Base-by-base conservation (phyloP, 2,888 invertebrate genomes). In the Drosophila yooni region DNA sequence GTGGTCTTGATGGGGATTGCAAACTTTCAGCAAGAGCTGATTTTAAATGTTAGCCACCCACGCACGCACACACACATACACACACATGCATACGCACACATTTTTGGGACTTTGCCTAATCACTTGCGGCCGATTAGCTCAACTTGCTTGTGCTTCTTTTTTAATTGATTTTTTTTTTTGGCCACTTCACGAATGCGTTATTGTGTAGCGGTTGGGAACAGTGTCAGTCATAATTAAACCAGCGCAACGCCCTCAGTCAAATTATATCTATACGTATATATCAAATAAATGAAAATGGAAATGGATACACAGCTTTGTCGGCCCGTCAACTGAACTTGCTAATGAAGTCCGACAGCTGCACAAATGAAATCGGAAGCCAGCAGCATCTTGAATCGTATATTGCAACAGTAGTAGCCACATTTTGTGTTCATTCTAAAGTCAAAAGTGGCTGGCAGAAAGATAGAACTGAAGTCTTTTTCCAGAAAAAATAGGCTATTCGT, bases 31-130 rank as follows among this genome's bases (percentile, higher is more conserved):
- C 31, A 50, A 50, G 29, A 69, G 81, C 83, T 81, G 77, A 73
- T 85, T 88, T 85, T 85, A 88, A 85, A 85, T 85, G 84, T 85
- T 75, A 29, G 62, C 66, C 58, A 74, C 61, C 74, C 80, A 74
- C 15, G 7, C 21, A 33, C 33, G 8, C 31, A 31, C 31, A 25
- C 40, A n/a, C 58, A 76, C 60, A 75, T 77, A 74, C 38, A 18
- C 36, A 3, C n/a, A 3, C 11, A 21, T 11, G 8, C 38, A 18
- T 18, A 38, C 43, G 11, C 6, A 21, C 21, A 6, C 11, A 21
- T 81, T 79, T 79, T 83, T 79, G 88, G 73, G 70, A 83, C 79
- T 85, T 74, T 74, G 86, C 74, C 74, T 88, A 88, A 85, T 88
- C 88, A 85, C 86, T 88, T 79, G 81, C 69, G 74, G 70, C 81